phyloP scores from a whole-genome alignment of 2,797 vertebrate species.

The Podargus strigoides region DNA sequence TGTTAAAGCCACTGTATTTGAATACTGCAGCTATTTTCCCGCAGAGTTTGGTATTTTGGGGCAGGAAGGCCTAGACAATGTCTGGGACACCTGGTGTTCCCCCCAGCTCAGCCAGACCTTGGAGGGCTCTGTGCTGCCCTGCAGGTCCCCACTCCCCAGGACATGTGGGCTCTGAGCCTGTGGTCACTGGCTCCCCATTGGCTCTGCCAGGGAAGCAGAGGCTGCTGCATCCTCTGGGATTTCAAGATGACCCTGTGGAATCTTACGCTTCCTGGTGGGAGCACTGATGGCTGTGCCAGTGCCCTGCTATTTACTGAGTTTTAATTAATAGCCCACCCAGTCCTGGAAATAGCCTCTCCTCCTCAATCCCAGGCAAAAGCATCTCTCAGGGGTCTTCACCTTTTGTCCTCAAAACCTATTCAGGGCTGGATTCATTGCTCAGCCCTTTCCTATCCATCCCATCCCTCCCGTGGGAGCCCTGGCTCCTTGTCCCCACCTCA shows the following conservation, averaged over 20 bases:
- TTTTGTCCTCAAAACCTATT: slow-evolving; percentile 40
- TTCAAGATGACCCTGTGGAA: background rate
- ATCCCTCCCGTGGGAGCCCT: background rate
- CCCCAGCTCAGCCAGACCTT: background rate
- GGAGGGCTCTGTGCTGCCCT: rapidly evolving
- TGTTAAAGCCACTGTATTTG: rapidly evolving
- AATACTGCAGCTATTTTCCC: background rate
- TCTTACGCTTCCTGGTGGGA: background rate
- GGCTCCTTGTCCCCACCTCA: background rate
- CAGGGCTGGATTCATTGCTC: background rate
- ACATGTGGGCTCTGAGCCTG: rapidly evolving
- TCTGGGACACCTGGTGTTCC: background rate
- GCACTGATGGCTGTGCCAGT: rapidly evolving
- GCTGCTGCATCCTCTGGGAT: background rate
- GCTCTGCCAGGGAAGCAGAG: background rate
- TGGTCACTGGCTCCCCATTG: rapidly evolving
- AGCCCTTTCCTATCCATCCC: background rate
- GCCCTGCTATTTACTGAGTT: background rate
- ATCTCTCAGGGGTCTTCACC: background rate
- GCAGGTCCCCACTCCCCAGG: rapidly evolving
- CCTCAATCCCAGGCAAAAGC: slow-evolving; percentile 15
- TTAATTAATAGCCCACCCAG: background rate
- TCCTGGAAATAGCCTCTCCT: slow-evolving; percentile 13
- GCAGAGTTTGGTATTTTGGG: background rate
- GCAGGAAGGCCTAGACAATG: background rate